Conservation (phyloP, 2,888 invertebrate species). For the Andrena hattorfiana region DNA sequence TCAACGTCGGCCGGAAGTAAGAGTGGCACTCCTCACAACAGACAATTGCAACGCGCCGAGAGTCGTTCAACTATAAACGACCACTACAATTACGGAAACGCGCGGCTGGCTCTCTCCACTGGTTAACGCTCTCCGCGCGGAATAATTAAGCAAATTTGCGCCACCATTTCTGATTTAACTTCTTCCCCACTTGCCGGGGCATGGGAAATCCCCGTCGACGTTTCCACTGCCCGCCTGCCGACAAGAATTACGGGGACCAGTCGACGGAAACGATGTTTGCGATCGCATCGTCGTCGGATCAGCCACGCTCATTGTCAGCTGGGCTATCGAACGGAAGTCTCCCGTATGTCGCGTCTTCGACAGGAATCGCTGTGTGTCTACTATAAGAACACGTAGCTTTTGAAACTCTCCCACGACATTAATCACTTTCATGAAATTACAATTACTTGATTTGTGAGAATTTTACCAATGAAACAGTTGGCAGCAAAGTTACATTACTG, state of each 20-base stretch:
- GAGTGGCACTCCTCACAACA: constrained; percentile 73
- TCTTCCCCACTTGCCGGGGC: constrained; percentile 6
- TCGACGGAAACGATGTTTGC: background rate
- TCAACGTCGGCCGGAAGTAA: constrained; percentile 72
- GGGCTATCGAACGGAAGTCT: background rate
- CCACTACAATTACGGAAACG: constrained; percentile 82
- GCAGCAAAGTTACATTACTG: too few relatives aligned
- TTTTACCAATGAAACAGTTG: too few relatives aligned
- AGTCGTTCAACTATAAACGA: constrained; percentile 83
- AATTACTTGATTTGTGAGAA: too few relatives aligned
- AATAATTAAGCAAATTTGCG: constrained; percentile 77
- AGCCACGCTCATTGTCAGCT: background rate
- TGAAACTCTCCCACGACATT: background rate
- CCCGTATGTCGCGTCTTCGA: background rate
- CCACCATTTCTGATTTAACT: constrained; percentile 65
- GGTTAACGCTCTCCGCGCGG: constrained; percentile 65
- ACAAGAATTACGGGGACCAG: constrained; percentile 24
- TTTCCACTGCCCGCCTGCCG: background rate
- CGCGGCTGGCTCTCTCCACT: constrained; percentile 59
- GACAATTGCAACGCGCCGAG: constrained; percentile 77
- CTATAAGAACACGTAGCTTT: too few relatives aligned
- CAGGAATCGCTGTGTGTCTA: too few relatives aligned
- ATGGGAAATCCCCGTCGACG: constrained; percentile 10
- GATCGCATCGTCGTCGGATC: background rate
- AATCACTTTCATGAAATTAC: background rate